Conservation (phyloP, 2,888 invertebrate species). For the Hyposoter didymator region DNA sequence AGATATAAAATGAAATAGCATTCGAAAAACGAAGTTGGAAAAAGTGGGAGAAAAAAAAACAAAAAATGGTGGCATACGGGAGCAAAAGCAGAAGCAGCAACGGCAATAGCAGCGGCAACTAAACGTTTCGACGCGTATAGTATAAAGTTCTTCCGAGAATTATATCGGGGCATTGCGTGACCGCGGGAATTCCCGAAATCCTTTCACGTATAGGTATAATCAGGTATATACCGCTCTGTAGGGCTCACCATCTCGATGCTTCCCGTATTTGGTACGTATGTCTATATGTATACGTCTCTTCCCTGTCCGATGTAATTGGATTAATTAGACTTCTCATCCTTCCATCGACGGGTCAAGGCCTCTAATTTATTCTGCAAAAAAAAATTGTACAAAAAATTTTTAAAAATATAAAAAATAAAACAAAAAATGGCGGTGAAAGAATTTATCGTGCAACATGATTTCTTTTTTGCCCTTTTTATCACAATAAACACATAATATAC, state of each 20-base stretch:
- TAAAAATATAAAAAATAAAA: too few species aligned
- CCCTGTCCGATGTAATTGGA: constrained; percentile 78
- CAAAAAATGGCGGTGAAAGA: constrained; percentile 55
- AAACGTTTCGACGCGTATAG: constrained; percentile 60
- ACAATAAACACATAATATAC: constrained; percentile 14
- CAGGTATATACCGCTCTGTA: constrained; percentile 70
- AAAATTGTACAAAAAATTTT: background rate
- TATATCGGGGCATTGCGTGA: constrained; percentile 81
- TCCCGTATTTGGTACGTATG: constrained; percentile 63
- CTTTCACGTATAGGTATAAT: constrained; percentile 74
- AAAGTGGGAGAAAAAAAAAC: too few species aligned
- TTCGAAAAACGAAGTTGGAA: background rate
- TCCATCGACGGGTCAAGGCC: constrained; percentile 72
- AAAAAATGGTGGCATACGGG: constrained; percentile 22
- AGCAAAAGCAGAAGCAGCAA: constrained; percentile 50
- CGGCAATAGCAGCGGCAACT: constrained; percentile 20
- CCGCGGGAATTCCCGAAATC: constrained; percentile 77
- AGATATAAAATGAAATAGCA: constrained; percentile 46
- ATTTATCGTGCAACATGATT: constrained; percentile 47
- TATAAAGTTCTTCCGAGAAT: constrained; percentile 80
- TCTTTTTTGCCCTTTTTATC: background rate
- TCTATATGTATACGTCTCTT: constrained; percentile 42
- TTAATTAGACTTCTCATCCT: constrained; percentile 77
- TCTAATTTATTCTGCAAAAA: constrained; percentile 60
- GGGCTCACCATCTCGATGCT: constrained; percentile 58